A percentile compares a stretch with the other conserved stretches of the same genome.
Conservation (phyloP, 2,888 invertebrate genomes). For the Ochropacha duplaris region DNA sequence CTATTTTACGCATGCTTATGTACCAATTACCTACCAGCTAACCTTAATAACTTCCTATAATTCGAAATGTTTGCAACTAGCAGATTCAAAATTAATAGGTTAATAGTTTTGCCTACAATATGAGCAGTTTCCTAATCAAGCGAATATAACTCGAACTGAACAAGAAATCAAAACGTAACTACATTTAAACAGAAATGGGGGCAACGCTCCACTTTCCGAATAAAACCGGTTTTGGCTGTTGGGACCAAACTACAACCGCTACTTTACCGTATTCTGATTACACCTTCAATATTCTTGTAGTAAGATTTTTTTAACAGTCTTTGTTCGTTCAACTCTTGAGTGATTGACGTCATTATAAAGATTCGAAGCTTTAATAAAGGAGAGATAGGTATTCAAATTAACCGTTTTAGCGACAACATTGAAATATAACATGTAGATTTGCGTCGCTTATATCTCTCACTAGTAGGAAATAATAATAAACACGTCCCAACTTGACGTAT, state of each 20-base stretch:
- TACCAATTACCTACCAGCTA: too few relatives aligned
- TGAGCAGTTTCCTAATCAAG: constrained; percentile 49
- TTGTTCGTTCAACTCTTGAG: constrained; percentile 1
- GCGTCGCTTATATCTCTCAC: too few relatives aligned
- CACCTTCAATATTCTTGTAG: constrained; percentile 23
- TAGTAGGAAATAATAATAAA: too few relatives aligned
- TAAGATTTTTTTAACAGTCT: constrained; percentile 14
- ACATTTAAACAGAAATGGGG: constrained; percentile 64
- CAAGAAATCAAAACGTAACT: constrained; percentile 65
- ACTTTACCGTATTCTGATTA: constrained; percentile 40
- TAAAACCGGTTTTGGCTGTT: constrained; percentile 60
- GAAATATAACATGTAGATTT: too few relatives aligned
- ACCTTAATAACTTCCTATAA: too few relatives aligned
- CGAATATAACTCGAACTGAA: constrained; percentile 38
- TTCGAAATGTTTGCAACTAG: not conserved
- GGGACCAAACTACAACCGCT: constrained; percentile 45
- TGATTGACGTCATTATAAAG: too few relatives aligned
- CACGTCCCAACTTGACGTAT: not conserved
- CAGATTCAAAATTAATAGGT: not conserved
- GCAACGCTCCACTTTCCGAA: constrained; percentile 72
- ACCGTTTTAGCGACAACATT: too few relatives aligned
- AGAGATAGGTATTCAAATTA: too few relatives aligned
- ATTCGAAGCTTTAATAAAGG: too few relatives aligned
- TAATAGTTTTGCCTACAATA: constrained; percentile 11
- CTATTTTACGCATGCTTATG: too few relatives aligned